Evolutionary conservation across 2,888 invertebrate genomes (phyloP).

Genomic region (Druceiella hillmani): DNA sequence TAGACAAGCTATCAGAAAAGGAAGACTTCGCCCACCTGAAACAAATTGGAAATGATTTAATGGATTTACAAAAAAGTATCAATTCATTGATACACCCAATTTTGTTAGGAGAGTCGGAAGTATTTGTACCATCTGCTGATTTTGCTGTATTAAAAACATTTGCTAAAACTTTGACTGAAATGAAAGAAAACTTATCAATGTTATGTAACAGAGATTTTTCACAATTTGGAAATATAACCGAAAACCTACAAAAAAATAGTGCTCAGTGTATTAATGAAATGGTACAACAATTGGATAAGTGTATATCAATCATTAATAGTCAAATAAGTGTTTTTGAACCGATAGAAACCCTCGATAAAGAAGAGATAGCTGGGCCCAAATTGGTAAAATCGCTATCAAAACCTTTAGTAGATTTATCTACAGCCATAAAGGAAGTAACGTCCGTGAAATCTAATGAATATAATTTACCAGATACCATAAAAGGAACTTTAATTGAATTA

Average conservation of each 20-base stretch:
- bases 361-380: constrained; percentile 32
- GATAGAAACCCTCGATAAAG: constrained; percentile 33
- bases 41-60: constrained; percentile 32
- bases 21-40: constrained; percentile 37
- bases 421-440: constrained; percentile 25
- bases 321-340: too few relatives aligned
- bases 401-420: too few relatives aligned
- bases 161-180: constrained; percentile 38
- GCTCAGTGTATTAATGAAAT: constrained; percentile 35
- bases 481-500: constrained; percentile 32
- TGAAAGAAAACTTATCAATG: constrained; percentile 36
- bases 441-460: constrained; percentile 28
- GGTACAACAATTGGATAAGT: constrained; percentile 35
- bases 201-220: constrained; percentile 39
- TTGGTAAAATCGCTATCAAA: too few relatives aligned
- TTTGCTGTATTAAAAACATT: constrained; percentile 33
- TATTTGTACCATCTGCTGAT: constrained; percentile 28
- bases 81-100: constrained; percentile 39
- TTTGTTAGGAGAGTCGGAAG: constrained; percentile 33
- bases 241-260: constrained; percentile 34
- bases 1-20: constrained; percentile 37
- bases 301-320: constrained; percentile 32
- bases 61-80: constrained; percentile 33
- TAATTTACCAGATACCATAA: constrained; percentile 32
- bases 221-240: constrained; percentile 38